Base-by-base conservation (phyloP, 2,113 vertebrate species). In the Castor canadensis region DNA sequence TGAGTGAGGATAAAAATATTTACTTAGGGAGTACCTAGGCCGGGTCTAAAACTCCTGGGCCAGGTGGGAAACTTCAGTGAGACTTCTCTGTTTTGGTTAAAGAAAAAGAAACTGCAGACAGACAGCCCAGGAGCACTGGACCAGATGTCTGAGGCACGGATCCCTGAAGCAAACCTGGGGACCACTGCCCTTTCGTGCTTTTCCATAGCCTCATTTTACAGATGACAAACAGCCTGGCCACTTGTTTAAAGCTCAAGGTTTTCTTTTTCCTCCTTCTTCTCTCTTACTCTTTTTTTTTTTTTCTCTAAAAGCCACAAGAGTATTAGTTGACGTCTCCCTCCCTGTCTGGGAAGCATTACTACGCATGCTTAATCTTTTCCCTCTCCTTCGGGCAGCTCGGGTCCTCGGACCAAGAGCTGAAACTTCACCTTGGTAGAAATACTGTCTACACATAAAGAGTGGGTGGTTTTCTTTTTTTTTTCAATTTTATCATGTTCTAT, bases 151-250 rank as follows among this genome's bases (percentile, higher is more conserved):
- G 64, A 92, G 83, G 77, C 84, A 64, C 9, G 6, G 28, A 72
- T 93, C 80, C 81, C 83, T 64, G 67, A 66, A 84, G 92, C 87
- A 47, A 22, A 54, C 86, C 22, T 84, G 38, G 76, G 56, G 96
- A 89, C 93, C 95, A 35, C 88, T 85, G 87, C 60, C 82, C 47
- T 64, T 26, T 22, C 28, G 11, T 91, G 93, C 93, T 98, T 98
- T 98, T 98, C 97, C 96, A 98, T 97, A 79, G 81, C 96, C 97
- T 98, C 97, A 96, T 93, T 98, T 98, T 90, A 95, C 79, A 97
- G 75, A 96, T 93, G 97, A 97, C 90, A 85, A 97, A 87, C 94
- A 98, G 79, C 79, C 93, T 17, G 9, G 95, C 93, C 87, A 35
- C 93, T 98, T 97, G 96, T 96, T 96, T 98, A 86, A 93, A 95